Evolutionary conservation across 1,140 invertebrate species (phyloP).

Genomic region (Drosophila punjabiensis): DNA sequence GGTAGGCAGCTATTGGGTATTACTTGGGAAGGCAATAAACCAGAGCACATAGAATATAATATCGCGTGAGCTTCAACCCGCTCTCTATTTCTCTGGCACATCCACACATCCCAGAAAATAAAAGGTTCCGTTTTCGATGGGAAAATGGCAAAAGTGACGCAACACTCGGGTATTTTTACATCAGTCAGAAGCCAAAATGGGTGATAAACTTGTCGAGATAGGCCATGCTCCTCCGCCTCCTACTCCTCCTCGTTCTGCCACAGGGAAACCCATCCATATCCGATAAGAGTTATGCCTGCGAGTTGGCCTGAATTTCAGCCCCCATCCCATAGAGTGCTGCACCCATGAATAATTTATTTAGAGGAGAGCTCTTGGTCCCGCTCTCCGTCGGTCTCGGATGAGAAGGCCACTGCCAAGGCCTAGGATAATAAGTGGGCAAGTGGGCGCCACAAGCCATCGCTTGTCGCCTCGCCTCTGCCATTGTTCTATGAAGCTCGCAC

Average conservation of each 20-base stretch:
- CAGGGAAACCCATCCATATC: slow-evolving; percentile 33
- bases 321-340: slow-evolving; percentile 32
- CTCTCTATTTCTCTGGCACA: slow-evolving; percentile 43
- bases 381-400: background rate
- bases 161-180: slow-evolving; percentile 72
- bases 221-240: background rate
- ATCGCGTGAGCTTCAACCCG: slow-evolving; percentile 51
- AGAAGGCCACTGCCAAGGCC: slow-evolving; percentile 50
- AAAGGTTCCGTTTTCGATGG: slow-evolving; percentile 34
- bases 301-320: slow-evolving; percentile 32
- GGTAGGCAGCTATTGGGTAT: slow-evolving; percentile 10
- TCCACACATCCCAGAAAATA: slow-evolving; percentile 53
- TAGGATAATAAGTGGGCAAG: slow-evolving; percentile 62
- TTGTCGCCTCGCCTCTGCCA: slow-evolving; percentile 40
- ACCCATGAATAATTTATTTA: slow-evolving; percentile 69
- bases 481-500: slow-evolving; percentile 61
- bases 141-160: slow-evolving; percentile 66
- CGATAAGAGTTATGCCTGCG: slow-evolving; percentile 36
- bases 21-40: slow-evolving; percentile 21
- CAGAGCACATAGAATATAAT: slow-evolving; percentile 24
- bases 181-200: slow-evolving; percentile 30
- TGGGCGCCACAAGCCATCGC: slow-evolving; percentile 50
- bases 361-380: slow-evolving; percentile 6
- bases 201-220: slow-evolving; percentile 44
- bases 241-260: background rate